Evolutionary conservation across 2,797 vertebrate genomes (phyloP).

Genomic region (Sarcophilus harrisii): DNA sequence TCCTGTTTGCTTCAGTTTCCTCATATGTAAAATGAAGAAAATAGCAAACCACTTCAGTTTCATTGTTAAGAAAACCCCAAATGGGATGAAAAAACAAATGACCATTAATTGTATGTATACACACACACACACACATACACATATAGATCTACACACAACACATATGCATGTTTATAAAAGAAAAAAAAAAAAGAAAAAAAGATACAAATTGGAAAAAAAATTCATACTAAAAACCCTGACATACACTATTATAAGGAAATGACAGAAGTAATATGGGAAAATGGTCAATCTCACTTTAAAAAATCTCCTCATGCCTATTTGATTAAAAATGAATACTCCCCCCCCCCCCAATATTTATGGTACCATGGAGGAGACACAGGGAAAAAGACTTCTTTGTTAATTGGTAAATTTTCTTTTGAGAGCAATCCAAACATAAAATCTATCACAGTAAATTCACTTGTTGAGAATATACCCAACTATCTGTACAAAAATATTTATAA

Average conservation of each 20-base stretch:
- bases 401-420: not conserved
- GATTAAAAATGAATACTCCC: not conserved
- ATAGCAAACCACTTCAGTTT: not conserved
- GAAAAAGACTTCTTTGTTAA: not conserved
- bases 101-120: not conserved
- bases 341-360: not conserved
- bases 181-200: not conserved
- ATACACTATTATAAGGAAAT: not conserved
- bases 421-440: not conserved
- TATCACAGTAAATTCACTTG: not conserved
- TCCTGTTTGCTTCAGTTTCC: not conserved
- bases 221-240: not conserved
- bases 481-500: not conserved
- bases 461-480: not conserved
- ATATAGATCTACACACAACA: accelerated
- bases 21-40: not conserved
- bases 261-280: not conserved
- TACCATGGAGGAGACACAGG: not conserved
- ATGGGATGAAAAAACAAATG: not conserved
- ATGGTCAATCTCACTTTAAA: not conserved
- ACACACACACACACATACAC: too few relatives aligned
- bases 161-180: not conserved
- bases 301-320: not conserved
- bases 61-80: not conserved
- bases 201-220: too few relatives aligned